Conservation (phyloP, 2,888 invertebrate genomes). For the Blastobasis adustella region DNA sequence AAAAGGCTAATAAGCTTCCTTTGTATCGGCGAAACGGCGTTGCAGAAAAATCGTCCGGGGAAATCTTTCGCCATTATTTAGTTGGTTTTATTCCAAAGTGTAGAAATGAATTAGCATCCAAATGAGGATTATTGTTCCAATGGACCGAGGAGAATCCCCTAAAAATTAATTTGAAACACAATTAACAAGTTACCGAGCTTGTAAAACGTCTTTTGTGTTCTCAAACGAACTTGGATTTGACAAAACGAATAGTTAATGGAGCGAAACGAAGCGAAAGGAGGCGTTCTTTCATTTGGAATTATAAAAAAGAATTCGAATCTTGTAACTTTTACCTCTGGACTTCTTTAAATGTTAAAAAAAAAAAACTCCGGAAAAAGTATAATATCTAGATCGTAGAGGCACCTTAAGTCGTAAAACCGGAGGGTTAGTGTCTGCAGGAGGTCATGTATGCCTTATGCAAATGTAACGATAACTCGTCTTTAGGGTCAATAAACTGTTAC, state of each 20-base stretch:
- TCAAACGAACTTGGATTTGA: slow-evolving; percentile 18
- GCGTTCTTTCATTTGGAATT: no score
- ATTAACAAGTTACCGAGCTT: slow-evolving; percentile 37
- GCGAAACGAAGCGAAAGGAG: background rate
- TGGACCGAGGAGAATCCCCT: slow-evolving; percentile 40
- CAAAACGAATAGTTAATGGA: background rate
- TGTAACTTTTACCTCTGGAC: no score
- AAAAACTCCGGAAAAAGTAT: background rate
- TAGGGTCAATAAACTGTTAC: slow-evolving; percentile 70
- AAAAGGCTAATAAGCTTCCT: background rate
- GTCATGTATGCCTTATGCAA: slow-evolving; percentile 48
- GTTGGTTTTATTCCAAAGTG: slow-evolving; percentile 44
- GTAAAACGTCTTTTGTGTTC: slow-evolving; percentile 31
- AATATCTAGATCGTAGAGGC: slow-evolving; percentile 31
- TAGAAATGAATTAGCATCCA: slow-evolving; percentile 62
- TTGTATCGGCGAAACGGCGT: slow-evolving; percentile 3
- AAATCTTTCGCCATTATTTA: slow-evolving; percentile 31
- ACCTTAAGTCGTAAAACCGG: slow-evolving; percentile 52
- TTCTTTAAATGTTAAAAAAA: no score
- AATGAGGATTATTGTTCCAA: slow-evolving; percentile 59
- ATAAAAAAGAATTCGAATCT: no score
- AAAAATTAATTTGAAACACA: slow-evolving; percentile 44
- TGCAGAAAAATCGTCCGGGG: slow-evolving; percentile 6
- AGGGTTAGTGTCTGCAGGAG: slow-evolving; percentile 42
- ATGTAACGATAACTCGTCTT: slow-evolving; percentile 68